A percentile compares a stretch with the other conserved stretches of the same genome.
phyloP scores from a whole-genome alignment of 2,888 invertebrate species.

The Phaedon cochleariae region DNA sequence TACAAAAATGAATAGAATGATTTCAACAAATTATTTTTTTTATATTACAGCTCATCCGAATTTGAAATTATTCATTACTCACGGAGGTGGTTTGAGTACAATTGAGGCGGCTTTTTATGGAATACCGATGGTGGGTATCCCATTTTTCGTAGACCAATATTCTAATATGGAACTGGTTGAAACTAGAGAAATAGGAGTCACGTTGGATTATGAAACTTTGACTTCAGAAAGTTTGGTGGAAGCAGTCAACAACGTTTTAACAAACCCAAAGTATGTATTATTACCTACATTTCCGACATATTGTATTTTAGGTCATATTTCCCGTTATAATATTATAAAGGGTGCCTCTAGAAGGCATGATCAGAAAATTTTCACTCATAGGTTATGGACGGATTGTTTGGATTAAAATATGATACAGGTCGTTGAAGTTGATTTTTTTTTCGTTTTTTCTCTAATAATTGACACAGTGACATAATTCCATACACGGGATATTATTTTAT shows the following conservation, averaged over 20 bases:
- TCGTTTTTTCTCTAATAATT: no score
- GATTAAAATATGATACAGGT: no score
- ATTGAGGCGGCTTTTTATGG: constrained; percentile 45
- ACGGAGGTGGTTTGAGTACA: constrained; percentile 46
- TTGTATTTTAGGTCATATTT: background rate
- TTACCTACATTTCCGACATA: background rate
- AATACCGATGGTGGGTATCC: constrained; percentile 45
- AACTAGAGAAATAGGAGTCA: constrained; percentile 41
- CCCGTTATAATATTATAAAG: no score
- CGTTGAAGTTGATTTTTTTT: no score
- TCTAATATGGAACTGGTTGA: constrained; percentile 50
- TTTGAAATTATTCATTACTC: constrained; percentile 44
- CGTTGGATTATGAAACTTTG: constrained; percentile 2
- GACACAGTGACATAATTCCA: no score
- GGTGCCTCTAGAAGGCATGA: no score
- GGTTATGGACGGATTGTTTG: no score
- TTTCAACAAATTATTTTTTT: no score
- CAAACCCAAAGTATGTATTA: background rate
- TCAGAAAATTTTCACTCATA: no score
- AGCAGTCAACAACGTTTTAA: background rate
- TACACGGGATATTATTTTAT: no score
- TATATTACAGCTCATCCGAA: constrained; percentile 47
- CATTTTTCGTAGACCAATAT: constrained; percentile 44
- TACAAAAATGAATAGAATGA: no score
- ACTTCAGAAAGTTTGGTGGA: background rate